phyloP scores from a whole-genome alignment of 2,888 invertebrate genomes.

The Isotomurus palustris region DNA sequence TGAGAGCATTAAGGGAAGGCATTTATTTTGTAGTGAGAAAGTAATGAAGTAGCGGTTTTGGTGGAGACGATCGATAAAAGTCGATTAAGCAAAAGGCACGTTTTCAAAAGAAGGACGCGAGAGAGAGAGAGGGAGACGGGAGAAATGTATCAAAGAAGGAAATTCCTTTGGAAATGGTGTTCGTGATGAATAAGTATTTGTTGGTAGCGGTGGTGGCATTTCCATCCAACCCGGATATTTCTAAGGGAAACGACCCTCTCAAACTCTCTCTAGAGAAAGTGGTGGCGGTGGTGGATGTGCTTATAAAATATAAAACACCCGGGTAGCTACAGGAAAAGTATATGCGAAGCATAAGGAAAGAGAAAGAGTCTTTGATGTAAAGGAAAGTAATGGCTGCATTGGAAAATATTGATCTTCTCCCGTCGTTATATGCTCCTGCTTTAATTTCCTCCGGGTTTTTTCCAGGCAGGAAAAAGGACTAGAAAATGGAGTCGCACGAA shows the following conservation, averaged over 20 bases:
- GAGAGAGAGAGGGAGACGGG: too few species aligned
- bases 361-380: too few species aligned
- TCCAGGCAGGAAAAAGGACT: slow-evolving; percentile 28
- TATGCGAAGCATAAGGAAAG: too few species aligned
- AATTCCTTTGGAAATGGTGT: neutral
- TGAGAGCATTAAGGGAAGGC: too few species aligned
- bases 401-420: slow-evolving; percentile 38
- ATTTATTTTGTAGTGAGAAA: too few species aligned
- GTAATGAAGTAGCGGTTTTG: too few species aligned
- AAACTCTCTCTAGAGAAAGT: neutral
- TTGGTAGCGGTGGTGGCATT: slow-evolving; percentile 3
- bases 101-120: too few species aligned
- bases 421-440: slow-evolving; percentile 25
- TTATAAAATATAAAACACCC: too few species aligned
- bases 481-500: slow-evolving; percentile 34
- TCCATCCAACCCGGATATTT: slow-evolving; percentile 4
- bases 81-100: too few species aligned
- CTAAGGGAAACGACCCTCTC: slow-evolving; percentile 6
- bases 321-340: too few species aligned
- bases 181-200: slow-evolving; percentile 12
- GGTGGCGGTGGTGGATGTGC: too few species aligned
- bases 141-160: slow-evolving; percentile 8
- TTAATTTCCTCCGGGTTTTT: slow-evolving; percentile 41
- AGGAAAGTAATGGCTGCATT: slow-evolving; percentile 37
- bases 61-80: too few species aligned